Conservation (phyloP, 1,140 invertebrate genomes). For the Musca vetustissima region DNA sequence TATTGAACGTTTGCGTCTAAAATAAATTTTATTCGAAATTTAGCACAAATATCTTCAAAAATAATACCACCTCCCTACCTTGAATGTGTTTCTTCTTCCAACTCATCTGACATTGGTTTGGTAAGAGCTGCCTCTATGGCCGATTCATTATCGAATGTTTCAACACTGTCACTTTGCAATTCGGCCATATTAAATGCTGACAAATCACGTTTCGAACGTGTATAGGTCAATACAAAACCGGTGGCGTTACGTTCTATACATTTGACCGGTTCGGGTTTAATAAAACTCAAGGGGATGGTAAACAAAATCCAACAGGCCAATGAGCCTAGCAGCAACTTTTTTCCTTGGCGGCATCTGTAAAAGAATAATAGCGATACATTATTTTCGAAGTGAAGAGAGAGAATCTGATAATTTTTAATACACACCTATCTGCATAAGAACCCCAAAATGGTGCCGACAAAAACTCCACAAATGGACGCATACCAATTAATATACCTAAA, state of each 20-base stretch:
- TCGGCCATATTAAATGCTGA: constrained; percentile 37
- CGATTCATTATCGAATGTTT: constrained; percentile 27
- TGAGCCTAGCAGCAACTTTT: constrained; percentile 86
- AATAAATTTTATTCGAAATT: not conserved
- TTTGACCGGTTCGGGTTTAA: constrained; percentile 87
- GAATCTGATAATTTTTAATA: too few relatives aligned
- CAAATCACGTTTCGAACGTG: constrained; percentile 46
- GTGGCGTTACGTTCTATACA: constrained; percentile 82
- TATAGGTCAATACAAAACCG: constrained; percentile 47
- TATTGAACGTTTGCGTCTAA: constrained; percentile 42
- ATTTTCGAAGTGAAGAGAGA: too few relatives aligned
- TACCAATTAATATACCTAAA: constrained; percentile 74
- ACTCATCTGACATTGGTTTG: constrained; percentile 33
- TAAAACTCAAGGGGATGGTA: constrained; percentile 91
- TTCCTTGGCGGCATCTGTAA: constrained; percentile 78
- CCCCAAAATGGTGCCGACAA: constrained; percentile 98
- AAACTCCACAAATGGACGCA: constrained; percentile 96
- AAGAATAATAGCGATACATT: too few relatives aligned
- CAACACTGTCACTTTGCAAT: constrained; percentile 25
- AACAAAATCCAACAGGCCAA: constrained; percentile 95
- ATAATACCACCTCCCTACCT: constrained; percentile 14
- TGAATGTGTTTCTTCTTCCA: constrained; percentile 34
- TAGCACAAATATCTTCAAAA: too few relatives aligned
- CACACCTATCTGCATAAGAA: constrained; percentile 83
- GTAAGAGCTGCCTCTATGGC: constrained; percentile 14